phyloP scores from a whole-genome alignment of 2,797 vertebrate species.

The Acestrorhynchus altus region DNA sequence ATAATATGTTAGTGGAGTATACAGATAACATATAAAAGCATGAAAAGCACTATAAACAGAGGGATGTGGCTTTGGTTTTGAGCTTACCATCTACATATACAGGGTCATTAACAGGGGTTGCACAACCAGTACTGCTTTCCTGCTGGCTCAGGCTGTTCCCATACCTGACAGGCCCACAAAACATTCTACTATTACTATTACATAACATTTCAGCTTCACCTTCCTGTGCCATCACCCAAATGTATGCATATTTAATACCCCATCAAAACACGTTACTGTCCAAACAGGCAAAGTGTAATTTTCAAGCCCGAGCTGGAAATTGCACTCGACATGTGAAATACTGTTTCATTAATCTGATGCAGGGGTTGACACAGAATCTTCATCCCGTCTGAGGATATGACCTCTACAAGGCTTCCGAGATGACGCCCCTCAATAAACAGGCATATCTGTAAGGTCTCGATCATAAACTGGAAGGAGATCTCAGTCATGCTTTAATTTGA shows the following conservation, averaged over 20 bases:
- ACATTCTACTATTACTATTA: neutral
- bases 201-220: constrained; percentile 8
- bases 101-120: neutral
- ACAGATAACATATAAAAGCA: no score
- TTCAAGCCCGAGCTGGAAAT: neutral
- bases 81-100: neutral
- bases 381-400: constrained; percentile 47
- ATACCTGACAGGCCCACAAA: neutral
- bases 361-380: constrained; percentile 34
- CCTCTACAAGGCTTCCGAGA: constrained; percentile 40
- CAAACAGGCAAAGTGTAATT: constrained; percentile 13
- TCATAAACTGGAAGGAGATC: constrained; percentile 43
- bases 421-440: constrained; percentile 28
- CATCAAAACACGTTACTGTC: constrained; percentile 1
- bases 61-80: neutral
- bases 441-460: neutral
- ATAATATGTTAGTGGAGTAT: no score
- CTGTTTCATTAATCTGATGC: constrained; percentile 49
- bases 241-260: constrained; percentile 7
- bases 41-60: neutral
- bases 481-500: neutral
- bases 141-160: neutral
- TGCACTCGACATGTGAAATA: constrained; percentile 13
- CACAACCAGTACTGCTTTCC: neutral
- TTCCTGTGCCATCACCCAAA: neutral